Percentiles rank a stretch among this genome's conserved stretches.
These are phyloP conservation scores for Eudemis profundana DNA, from an alignment of 2,888 invertebrate genomes.

Conservation along the genomic window DNA sequence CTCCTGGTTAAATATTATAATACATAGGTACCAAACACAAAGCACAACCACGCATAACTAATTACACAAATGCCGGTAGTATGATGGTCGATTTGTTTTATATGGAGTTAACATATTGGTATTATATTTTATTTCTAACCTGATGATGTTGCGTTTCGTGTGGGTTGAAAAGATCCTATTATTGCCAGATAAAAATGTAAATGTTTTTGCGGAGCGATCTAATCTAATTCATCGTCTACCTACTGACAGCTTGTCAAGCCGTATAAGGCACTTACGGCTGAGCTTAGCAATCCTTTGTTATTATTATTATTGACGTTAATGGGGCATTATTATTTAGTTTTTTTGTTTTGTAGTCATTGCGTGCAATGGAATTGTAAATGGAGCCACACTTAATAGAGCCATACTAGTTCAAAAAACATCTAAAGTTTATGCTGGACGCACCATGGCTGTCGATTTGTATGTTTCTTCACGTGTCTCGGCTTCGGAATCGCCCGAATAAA, in stretches of 20 bases:
- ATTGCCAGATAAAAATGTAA: constrained; percentile 32
- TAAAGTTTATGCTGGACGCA: too few relatives aligned
- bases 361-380: too few relatives aligned
- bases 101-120: background rate
- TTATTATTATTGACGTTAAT: constrained; percentile 20
- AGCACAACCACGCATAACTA: too few relatives aligned
- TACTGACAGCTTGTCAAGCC: constrained; percentile 37
- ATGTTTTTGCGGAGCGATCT: constrained; percentile 37
- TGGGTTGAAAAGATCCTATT: constrained; percentile 29
- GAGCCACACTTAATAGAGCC: too few relatives aligned
- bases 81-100: too few relatives aligned
- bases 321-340: constrained; percentile 5
- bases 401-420: too few relatives aligned
- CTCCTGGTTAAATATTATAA: too few relatives aligned
- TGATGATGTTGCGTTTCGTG: background rate
- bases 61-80: too few relatives aligned
- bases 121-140: background rate
- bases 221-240: constrained; percentile 42
- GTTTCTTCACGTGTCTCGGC: too few relatives aligned
- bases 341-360: background rate
- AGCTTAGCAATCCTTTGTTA: constrained; percentile 26
- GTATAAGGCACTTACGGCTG: constrained; percentile 24
- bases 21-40: too few relatives aligned
- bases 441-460: too few relatives aligned
- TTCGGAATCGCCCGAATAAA: too few relatives aligned